Evolutionary conservation across 23 tunicate genomes (phyloP).

Genomic region (Trididemnum clinides): DNA sequence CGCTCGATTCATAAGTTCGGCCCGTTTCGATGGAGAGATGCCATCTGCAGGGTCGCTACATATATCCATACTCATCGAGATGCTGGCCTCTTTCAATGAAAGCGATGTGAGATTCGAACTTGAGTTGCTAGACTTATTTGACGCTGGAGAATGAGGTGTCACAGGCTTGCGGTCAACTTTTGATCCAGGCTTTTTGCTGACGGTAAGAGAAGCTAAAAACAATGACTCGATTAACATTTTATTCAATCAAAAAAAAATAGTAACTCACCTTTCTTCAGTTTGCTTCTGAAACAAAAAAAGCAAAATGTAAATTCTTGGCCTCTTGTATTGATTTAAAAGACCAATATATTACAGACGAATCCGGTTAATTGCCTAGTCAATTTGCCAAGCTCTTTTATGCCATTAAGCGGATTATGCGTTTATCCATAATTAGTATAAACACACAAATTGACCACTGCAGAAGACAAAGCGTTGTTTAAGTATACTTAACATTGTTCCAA

Average conservation of each 20-base stretch:
- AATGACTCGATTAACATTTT: not conserved
- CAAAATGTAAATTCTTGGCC: no score
- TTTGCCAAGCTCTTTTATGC: no score
- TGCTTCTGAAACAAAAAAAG: constrained; percentile 52
- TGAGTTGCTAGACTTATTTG: not conserved
- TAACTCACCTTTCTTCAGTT: constrained; percentile 74
- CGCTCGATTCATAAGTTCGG: constrained; percentile 30
- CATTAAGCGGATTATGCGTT: no score
- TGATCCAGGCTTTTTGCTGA: not conserved
- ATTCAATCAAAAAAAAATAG: not conserved
- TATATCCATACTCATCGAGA: constrained; percentile 37
- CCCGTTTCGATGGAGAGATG: not conserved
- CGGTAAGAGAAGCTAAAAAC: not conserved
- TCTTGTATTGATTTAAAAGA: no score
- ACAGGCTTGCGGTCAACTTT: not conserved
- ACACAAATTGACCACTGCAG: no score
- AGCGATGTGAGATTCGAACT: no score
- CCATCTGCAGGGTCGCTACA: constrained; percentile 13
- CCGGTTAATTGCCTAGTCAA: no score
- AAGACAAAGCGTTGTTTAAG: no score
- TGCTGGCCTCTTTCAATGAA: not conserved
- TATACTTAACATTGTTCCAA: no score
- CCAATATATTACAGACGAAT: no score
- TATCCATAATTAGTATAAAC: no score
- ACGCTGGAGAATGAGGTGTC: not conserved